phyloP scores from a whole-genome alignment of 2,797 vertebrate species.

The Lacerta viridis region DNA sequence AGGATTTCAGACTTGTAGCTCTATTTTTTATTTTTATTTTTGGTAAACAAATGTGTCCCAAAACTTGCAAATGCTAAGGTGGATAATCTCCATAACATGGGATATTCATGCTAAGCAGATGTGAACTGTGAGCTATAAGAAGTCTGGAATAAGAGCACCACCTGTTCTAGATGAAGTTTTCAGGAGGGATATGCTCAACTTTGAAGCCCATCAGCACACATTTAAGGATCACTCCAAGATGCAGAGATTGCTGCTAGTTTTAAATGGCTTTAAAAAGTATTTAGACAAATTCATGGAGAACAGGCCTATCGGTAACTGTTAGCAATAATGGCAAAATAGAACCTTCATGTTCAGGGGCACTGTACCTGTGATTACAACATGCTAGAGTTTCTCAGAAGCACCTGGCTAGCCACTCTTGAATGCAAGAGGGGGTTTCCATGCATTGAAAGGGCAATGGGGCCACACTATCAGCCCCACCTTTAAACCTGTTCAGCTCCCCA shows the following conservation, averaged over 20 bases:
- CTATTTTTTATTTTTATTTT: background rate
- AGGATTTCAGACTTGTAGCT: background rate
- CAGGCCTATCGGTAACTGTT: background rate
- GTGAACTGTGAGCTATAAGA: constrained; percentile 31
- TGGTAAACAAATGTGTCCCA: background rate
- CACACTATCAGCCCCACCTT: background rate
- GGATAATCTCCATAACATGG: background rate
- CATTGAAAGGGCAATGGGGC: background rate
- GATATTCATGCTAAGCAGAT: background rate
- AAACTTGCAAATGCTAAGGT: background rate
- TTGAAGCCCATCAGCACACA: background rate
- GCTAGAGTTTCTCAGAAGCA: background rate
- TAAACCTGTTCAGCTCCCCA: background rate
- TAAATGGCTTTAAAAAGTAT: background rate
- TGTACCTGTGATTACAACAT: background rate
- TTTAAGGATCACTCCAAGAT: background rate
- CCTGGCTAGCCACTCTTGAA: background rate
- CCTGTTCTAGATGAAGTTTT: background rate
- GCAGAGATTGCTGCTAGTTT: background rate
- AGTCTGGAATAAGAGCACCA: constrained; percentile 19
- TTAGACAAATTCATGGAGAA: background rate
- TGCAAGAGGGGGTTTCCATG: background rate
- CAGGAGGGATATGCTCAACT: background rate
- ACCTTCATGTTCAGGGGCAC: background rate
- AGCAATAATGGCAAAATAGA: background rate